Evolutionary conservation across 2,888 invertebrate genomes (phyloP).

Genomic region (Drosophila atripex): DNA sequence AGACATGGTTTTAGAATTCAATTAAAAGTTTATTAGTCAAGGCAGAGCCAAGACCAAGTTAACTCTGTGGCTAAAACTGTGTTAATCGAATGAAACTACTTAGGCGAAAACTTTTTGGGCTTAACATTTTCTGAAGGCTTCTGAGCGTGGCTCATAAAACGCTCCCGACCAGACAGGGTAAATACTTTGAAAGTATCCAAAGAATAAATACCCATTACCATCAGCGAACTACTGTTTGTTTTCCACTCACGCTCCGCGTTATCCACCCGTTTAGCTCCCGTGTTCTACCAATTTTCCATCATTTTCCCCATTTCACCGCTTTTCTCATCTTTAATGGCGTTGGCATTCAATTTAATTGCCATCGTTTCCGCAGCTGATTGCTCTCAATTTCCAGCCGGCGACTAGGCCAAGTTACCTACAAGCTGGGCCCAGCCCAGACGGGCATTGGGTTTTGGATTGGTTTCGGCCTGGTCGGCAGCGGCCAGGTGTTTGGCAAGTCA

Average conservation of each 20-base stretch:
- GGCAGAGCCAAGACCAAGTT: conserved; percentile 42
- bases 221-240: background rate
- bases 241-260: background rate
- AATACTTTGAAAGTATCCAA: conserved; percentile 30
- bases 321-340: conserved; percentile 52
- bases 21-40: conserved; percentile 68
- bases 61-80: conserved; percentile 56
- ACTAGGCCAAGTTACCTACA: conserved; percentile 34
- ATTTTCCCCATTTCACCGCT: background rate
- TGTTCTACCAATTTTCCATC: conserved; percentile 4
- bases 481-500: conserved; percentile 55
- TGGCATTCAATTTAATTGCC: conserved; percentile 72
- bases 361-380: conserved; percentile 52
- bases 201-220: conserved; percentile 26
- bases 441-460: background rate
- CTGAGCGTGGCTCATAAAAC: conserved; percentile 19
- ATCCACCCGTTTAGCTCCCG: background rate
- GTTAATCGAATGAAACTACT: conserved; percentile 59
- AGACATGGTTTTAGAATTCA: conserved; percentile 57
- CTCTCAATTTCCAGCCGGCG: conserved; percentile 42
- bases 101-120: conserved; percentile 32
- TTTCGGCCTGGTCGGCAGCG: conserved; percentile 18
- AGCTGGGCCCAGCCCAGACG: background rate
- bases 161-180: conserved; percentile 11
- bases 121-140: conserved; percentile 25